Conservation (phyloP, 2,113 vertebrate species). For the Girardinichthys multiradiatus region DNA sequence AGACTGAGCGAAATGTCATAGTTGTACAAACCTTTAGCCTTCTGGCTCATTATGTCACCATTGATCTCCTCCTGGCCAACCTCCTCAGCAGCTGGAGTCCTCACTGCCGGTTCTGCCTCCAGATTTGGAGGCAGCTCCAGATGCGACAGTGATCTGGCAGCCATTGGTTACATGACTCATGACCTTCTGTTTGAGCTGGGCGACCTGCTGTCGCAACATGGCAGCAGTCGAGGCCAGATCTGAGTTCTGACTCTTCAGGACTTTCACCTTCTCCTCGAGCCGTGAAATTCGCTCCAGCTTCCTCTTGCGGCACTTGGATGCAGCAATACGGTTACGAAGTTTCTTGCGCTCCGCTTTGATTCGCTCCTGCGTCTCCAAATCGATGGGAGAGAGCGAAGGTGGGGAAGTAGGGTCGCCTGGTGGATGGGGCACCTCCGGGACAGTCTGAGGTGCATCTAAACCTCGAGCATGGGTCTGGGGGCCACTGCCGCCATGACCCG, state of each 20-base stretch:
- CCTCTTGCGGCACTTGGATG: constrained; percentile 93
- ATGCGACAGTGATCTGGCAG: constrained; percentile 74
- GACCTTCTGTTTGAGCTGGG: constrained; percentile 95
- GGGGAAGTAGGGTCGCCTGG: constrained; percentile 79
- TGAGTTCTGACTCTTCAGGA: constrained; percentile 91
- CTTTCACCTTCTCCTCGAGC: constrained; percentile 94
- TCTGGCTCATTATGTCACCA: neutral
- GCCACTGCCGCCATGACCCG: constrained; percentile 34
- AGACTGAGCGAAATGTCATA: constrained; percentile 10
- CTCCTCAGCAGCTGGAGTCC: constrained; percentile 62
- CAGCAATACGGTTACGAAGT: constrained; percentile 93
- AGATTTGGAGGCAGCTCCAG: constrained; percentile 22
- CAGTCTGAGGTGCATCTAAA: constrained; percentile 91
- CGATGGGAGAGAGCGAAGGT: constrained; percentile 88
- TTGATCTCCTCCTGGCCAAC: neutral
- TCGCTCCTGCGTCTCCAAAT: constrained; percentile 93
- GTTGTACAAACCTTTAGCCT: neutral
- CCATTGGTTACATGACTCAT: constrained; percentile 95
- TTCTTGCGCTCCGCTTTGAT: constrained; percentile 94
- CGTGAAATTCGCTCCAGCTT: constrained; percentile 95
- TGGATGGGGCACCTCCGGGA: constrained; percentile 86
- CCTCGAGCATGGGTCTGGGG: constrained; percentile 47
- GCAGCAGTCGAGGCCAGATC: constrained; percentile 92
- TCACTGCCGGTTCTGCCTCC: constrained; percentile 26
- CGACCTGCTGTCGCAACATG: constrained; percentile 91